phyloP scores from a whole-genome alignment of 2,113 vertebrate genomes.

The Lanius collurio region DNA sequence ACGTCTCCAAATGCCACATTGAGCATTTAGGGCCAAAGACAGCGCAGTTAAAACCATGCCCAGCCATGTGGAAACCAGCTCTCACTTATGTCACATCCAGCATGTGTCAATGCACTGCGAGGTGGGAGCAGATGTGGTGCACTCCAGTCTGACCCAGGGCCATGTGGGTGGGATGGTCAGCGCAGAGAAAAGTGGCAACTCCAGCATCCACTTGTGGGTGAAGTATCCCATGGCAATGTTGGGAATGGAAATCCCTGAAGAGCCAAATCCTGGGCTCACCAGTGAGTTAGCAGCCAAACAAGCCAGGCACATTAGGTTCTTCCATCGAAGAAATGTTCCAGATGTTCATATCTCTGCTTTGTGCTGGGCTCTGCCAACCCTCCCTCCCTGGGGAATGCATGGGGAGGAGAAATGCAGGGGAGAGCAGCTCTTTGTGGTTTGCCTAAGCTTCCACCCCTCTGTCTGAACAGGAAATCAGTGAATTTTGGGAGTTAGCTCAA shows the following conservation, averaged over 20 bases:
- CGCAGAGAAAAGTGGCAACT: background rate
- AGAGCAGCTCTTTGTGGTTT: background rate
- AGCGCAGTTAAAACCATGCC: background rate
- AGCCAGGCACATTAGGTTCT: background rate
- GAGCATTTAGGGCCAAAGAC: background rate
- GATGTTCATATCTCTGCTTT: background rate
- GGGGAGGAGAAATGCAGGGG: background rate
- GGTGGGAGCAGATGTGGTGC: fast-evolving
- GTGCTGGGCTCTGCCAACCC: background rate
- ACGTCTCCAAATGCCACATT: background rate
- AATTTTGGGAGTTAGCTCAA: background rate
- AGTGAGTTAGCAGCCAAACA: background rate
- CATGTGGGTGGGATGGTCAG: background rate
- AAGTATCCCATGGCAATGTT: background rate
- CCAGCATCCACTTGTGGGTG: fast-evolving
- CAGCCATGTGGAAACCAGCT: background rate
- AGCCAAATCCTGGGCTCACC: background rate
- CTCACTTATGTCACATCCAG: background rate
- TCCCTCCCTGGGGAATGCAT: background rate
- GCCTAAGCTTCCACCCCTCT: background rate
- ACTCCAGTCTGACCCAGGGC: background rate
- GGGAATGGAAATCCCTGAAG: background rate
- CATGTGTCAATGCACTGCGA: fast-evolving
- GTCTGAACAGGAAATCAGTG: background rate
- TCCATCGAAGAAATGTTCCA: background rate